These are phyloP conservation scores for Temnopleurus reevesii DNA, from an alignment of 53 echinoderm and acorn worm genomes.

Conservation along the genomic window DNA sequence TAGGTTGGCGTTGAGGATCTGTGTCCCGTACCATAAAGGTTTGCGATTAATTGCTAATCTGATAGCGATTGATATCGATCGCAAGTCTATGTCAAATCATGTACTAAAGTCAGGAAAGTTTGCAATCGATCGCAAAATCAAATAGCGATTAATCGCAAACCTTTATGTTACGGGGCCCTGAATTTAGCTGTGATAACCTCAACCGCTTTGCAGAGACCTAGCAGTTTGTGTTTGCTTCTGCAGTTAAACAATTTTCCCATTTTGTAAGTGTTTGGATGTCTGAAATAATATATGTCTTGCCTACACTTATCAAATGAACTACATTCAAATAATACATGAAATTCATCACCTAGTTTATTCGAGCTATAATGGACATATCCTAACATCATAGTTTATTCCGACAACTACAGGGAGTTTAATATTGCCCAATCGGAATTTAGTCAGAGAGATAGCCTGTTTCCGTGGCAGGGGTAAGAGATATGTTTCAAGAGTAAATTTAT, in stretches of 20 bases:
- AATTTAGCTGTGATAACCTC: too few species aligned
- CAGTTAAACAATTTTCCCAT: neutral
- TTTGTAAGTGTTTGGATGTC: neutral
- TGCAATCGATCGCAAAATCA: too few species aligned
- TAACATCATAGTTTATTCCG: neutral
- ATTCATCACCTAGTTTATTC: neutral
- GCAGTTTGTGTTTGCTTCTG: neutral
- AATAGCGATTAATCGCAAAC: too few species aligned
- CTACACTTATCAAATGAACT: neutral
- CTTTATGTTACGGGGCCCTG: too few species aligned
- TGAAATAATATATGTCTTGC: neutral
- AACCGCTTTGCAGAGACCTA: too few species aligned
- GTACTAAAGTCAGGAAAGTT: too few species aligned
- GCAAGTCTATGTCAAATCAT: too few species aligned
- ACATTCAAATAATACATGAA: conserved; percentile 4
- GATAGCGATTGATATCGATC: too few species aligned
- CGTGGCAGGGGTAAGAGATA: neutral
- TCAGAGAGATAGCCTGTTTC: neutral
- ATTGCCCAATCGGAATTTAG: neutral
- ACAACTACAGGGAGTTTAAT: neutral
- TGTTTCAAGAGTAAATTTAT: neutral
- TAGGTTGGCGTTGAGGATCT: too few species aligned
- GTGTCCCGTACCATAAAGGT: too few species aligned
- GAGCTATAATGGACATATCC: neutral
- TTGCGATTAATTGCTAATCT: too few species aligned